Evolutionary conservation across 2,888 invertebrate genomes (phyloP), one percentile per base, ranked within the genome.

Genomic region (Parelbella ahira): DNA sequence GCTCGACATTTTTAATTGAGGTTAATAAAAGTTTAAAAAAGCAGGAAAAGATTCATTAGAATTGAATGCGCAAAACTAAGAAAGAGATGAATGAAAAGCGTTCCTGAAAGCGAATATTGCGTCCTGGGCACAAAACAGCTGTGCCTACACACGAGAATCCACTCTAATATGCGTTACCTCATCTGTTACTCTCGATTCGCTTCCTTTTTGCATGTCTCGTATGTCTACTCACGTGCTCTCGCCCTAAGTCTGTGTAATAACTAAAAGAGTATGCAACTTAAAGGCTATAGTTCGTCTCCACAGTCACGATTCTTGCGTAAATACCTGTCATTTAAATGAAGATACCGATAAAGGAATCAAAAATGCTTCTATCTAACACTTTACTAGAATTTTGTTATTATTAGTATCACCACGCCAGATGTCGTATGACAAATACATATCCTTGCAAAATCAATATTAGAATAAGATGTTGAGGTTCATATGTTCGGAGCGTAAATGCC

Each of bases 161-260:
- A 34, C 41, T 41, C 21, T 34, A 33, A 41, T 41, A 41, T 34
- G 41, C 41, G 41, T 41, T 41, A 41, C 41, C 41, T 41, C 41
- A 41, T 41, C 41, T 41, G 41, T 41, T 41, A 41, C 41, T 41
- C 41, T 41, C 33, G 41, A 41, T 21, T 41, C 27, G 21, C 33
- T 41, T 41, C 41, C 39, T 41, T 41, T 41, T 41, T 41, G 41
- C 41, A 41, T 41, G 41, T 41, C 15, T 15, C 2, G n/a, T n/a
- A n/a, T n/a, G n/a, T n/a, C 27, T 33, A 41, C 41, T 41, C 33
- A 10, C 21, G 21, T 20, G 20, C 41, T 27, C 41, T 2, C 27
- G 20, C 41, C 41, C 33, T 41, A 41, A 41, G 41, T 33, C 33
- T 33, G 24, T 28, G 13, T 32, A 20, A 41, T 27, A 41, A 41